A percentile compares a stretch with the other conserved stretches of the same genome.
Conservation (phyloP, 1,140 invertebrate species). For the Fopius arisanus region DNA sequence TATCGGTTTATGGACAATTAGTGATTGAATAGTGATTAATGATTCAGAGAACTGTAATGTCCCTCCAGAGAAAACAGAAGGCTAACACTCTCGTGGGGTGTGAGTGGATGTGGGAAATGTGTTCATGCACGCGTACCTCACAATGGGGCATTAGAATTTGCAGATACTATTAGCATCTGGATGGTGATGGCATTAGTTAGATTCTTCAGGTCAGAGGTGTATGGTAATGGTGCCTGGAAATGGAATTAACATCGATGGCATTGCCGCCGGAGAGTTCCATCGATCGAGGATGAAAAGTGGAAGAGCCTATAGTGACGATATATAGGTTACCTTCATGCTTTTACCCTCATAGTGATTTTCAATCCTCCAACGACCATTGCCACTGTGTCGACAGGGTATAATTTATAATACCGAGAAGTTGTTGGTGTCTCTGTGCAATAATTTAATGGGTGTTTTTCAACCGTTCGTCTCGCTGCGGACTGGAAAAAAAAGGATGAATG, state of each 20-base stretch:
- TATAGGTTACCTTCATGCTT: background rate
- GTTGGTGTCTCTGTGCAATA: background rate
- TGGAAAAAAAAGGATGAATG: background rate
- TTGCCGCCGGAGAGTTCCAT: background rate
- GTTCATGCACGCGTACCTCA: constrained; percentile 7
- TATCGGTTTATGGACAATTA: background rate
- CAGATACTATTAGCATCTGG: constrained; percentile 7
- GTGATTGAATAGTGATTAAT: background rate
- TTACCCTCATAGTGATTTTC: background rate
- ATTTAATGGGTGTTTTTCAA: no score
- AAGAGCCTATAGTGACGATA: background rate
- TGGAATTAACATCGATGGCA: constrained; percentile 30
- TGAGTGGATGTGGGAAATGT: background rate
- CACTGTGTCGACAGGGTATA: background rate
- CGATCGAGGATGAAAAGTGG: background rate
- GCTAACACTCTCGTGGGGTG: background rate
- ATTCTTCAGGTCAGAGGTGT: background rate
- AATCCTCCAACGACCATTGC: background rate
- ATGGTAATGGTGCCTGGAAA: constrained; percentile 30
- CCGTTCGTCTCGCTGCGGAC: no score
- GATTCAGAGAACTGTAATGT: background rate
- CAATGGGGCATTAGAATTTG: constrained; percentile 1
- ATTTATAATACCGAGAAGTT: constrained; percentile 4
- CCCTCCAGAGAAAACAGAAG: background rate
- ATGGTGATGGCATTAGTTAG: background rate